Evolutionary conservation across 1,140 invertebrate species (phyloP).

Genomic region (Andrena cerasifolii): DNA sequence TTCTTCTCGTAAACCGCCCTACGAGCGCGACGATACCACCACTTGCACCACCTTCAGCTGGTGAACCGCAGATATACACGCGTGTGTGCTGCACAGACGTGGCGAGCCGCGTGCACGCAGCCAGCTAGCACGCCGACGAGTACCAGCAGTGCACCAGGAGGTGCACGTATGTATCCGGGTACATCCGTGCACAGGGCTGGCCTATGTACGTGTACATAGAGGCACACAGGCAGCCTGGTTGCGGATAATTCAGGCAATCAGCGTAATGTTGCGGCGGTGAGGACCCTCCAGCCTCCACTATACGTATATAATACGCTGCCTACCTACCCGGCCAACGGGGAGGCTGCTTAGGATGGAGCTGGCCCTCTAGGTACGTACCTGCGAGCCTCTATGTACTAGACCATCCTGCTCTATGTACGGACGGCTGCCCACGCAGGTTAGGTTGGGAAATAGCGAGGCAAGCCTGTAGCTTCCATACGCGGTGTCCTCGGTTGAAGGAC

Average conservation of each 20-base stretch:
- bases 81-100: not conserved
- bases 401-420: conserved; percentile 34
- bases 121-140: conserved; percentile 27
- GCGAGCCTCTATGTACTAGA: conserved; percentile 53
- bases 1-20: conserved; percentile 55
- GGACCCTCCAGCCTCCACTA: conserved; percentile 75
- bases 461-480: conserved; percentile 48
- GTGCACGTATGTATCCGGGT: conserved; percentile 4
- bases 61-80: conserved; percentile 31
- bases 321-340: conserved; percentile 44
- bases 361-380: conserved; percentile 66
- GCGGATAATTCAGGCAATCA: conserved; percentile 82
- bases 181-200: not conserved
- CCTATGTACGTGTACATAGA: not conserved
- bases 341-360: conserved; percentile 42
- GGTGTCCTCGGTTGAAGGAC: conserved; percentile 40
- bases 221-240: conserved; percentile 70
- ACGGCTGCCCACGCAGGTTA: conserved; percentile 45
- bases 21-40: conserved; percentile 26
- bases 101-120: conserved; percentile 9
- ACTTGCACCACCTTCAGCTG: not conserved
- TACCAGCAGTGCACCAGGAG: conserved; percentile 22
- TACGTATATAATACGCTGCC: conserved; percentile 67
- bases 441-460: conserved; percentile 51
- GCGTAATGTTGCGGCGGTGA: conserved; percentile 81